phyloP scores from a whole-genome alignment of 2,888 invertebrate species.

The Philaethria dido region DNA sequence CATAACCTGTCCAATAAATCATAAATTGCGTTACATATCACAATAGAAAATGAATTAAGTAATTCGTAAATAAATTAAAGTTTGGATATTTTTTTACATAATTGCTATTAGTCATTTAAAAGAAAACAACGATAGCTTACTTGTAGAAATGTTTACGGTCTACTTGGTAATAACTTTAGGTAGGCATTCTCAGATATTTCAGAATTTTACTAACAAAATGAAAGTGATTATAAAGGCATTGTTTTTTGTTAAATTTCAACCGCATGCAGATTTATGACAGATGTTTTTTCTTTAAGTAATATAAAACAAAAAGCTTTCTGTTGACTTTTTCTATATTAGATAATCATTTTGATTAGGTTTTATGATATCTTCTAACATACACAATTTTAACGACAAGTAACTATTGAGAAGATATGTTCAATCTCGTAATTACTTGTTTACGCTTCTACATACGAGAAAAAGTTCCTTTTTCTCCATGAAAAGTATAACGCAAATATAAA shows the following conservation, averaged over 20 bases:
- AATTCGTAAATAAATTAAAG: constrained; percentile 3
- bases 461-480: too few species aligned
- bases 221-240: constrained; percentile 3
- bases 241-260: neutral
- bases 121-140: neutral
- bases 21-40: neutral
- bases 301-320: neutral
- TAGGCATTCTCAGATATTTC: constrained; percentile 13
- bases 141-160: constrained; percentile 13
- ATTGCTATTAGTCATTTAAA: constrained; percentile 3
- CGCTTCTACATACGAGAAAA: too few species aligned
- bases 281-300: neutral
- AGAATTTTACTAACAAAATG: constrained; percentile 7
- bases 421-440: too few species aligned
- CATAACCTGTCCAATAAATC: neutral
- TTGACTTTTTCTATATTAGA: neutral
- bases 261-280: constrained; percentile 9
- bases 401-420: too few species aligned
- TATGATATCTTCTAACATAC: too few species aligned
- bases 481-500: too few species aligned
- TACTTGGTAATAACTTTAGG: neutral
- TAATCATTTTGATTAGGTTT: too few species aligned
- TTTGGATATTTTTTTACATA: constrained; percentile 6
- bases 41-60: neutral
- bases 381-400: too few species aligned